phyloP scores from a whole-genome alignment of 2,888 invertebrate species.

The Lochmaea capreae region DNA sequence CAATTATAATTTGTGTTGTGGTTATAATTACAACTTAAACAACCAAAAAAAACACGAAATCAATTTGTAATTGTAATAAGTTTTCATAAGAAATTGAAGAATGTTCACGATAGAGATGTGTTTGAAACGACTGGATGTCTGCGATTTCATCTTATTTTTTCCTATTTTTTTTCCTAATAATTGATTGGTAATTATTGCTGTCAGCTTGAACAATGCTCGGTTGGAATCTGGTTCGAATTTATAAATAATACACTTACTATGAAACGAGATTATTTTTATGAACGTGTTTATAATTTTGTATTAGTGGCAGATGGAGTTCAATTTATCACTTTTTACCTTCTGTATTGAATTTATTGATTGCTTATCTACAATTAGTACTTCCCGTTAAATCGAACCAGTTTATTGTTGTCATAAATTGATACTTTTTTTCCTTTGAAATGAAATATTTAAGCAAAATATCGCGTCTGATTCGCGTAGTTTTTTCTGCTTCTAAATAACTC shows the following conservation, averaged over 20 bases:
- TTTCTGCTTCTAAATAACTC: too few species aligned
- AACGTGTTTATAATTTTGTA: slow-evolving; percentile 53
- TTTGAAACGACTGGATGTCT: slow-evolving; percentile 56
- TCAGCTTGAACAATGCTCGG: slow-evolving; percentile 57
- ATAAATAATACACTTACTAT: slow-evolving; percentile 48
- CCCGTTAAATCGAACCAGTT: too few species aligned
- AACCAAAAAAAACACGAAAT: slow-evolving; percentile 22
- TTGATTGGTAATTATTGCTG: slow-evolving; percentile 61
- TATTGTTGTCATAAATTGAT: too few species aligned
- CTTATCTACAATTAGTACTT: slow-evolving; percentile 1
- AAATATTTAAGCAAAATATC: too few species aligned
- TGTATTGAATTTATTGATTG: slow-evolving; percentile 17
- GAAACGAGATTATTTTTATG: slow-evolving; percentile 51
- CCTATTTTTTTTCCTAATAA: slow-evolving; percentile 50
- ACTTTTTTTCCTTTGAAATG: too few species aligned
- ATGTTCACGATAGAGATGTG: slow-evolving; percentile 54
- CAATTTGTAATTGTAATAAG: slow-evolving; percentile 49
- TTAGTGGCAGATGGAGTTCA: slow-evolving; percentile 39
- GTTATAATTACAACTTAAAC: too few species aligned
- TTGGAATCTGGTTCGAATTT: slow-evolving; percentile 55
- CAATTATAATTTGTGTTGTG: too few species aligned
- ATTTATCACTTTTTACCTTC: too few species aligned
- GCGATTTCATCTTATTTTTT: slow-evolving; percentile 50
- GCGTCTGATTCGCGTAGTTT: too few species aligned
- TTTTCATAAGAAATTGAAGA: slow-evolving; percentile 51